phyloP scores from a whole-genome alignment of 30 jellyfish, hydroid and myxozoan species.

The Aurelia aurita complex sp. Pacific region DNA sequence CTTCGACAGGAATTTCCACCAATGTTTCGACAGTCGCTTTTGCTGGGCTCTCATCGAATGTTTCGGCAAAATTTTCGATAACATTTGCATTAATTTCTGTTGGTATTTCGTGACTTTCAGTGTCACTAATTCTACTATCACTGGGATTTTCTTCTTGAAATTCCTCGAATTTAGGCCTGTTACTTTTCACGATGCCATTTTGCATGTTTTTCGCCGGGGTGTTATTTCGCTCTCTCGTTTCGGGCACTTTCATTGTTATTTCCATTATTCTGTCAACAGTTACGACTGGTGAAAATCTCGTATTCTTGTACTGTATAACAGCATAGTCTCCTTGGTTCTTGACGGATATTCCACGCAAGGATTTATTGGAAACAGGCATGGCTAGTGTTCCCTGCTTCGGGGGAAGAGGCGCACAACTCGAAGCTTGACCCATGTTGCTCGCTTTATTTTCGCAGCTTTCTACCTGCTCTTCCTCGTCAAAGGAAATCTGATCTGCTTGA shows the following conservation, averaged over 20 bases:
- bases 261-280: conserved; percentile 50
- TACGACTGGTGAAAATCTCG: conserved; percentile 48
- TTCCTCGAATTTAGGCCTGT: too few relatives aligned
- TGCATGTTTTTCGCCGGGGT: too few relatives aligned
- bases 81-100: too few relatives aligned
- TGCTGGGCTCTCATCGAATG: too few relatives aligned
- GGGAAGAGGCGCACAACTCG: conserved; percentile 19
- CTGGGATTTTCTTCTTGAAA: too few relatives aligned
- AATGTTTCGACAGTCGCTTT: too few relatives aligned
- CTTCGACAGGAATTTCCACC: too few relatives aligned
- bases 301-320: conserved; percentile 40
- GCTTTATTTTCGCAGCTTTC: not conserved
- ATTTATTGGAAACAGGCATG: conserved; percentile 49
- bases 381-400: conserved; percentile 59
- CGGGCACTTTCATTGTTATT: conserved; percentile 37
- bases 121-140: too few relatives aligned
- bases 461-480: not conserved
- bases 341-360: conserved; percentile 45
- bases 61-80: too few relatives aligned
- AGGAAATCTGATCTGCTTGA: not conserved
- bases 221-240: not conserved
- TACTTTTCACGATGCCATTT: too few relatives aligned
- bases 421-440: conserved; percentile 55
- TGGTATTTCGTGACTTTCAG: too few relatives aligned
- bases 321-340: conserved; percentile 68